Evolutionary conservation across 2,797 vertebrate species (phyloP), one percentile per base, ranked within the genome.

Genomic region (Melopsittacus undulatus): DNA sequence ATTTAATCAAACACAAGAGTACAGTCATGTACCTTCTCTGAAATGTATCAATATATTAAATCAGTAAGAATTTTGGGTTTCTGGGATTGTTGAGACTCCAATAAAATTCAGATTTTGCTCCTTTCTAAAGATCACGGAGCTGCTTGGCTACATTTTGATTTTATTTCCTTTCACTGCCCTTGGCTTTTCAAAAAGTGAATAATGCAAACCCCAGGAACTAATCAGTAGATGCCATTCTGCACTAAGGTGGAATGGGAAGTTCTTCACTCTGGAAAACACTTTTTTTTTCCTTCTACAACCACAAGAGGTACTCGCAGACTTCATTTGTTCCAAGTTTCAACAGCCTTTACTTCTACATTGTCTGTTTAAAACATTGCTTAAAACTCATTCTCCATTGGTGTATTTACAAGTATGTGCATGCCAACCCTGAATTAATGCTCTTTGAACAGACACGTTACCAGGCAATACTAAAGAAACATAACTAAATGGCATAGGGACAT

Each of bases 281-380:
- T 64, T 76, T 76, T 54, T 72, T 84, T 92, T 24, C 93, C 68
- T 85, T 83, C 52, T 83, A 57, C 89, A 92, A 22, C 87, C 89
- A 96, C 96, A 87, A 96, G 94, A 96, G 94, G 94, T 93, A 78
- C 91, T 96, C 95, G 34, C 42, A 92, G 89, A 45, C 93, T 82
- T 91, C 6, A 7, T 75, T 75, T 91, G 57, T 78, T 87, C 76
- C 57, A 72, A 64, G 42, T 80, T 89, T 75, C 29, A 81, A 42
- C 36, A 89, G 74, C 54, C 61, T 79, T 86, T 93, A 61, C 36
- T 67, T 78, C 46, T 80, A 9, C 36, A 7, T 42, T 85, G 40
- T 42, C 83, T 68, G n/a, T 80, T 72, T 63, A 40, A 88, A 83
- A 83, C n/a, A 19, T 30, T 73, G n/a, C 48, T 87, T 62, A 56